These are phyloP conservation scores for Heterodera filipjevi DNA, from an alignment of 2,888 invertebrate genomes.

Conservation along the genomic window DNA sequence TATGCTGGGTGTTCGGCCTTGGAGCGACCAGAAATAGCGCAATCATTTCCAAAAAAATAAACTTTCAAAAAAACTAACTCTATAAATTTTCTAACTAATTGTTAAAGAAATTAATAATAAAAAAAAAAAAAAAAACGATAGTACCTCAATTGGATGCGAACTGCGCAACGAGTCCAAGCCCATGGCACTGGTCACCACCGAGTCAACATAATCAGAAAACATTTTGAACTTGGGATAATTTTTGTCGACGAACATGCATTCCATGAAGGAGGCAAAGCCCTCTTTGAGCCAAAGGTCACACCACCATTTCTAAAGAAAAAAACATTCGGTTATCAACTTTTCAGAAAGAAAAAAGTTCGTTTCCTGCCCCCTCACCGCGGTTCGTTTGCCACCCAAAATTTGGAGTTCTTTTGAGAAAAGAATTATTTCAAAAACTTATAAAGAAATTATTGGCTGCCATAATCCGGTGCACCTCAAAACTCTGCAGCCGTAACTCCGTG, in stretches of 20 bases:
- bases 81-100: too few relatives aligned
- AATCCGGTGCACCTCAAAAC: too few relatives aligned
- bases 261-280: slow-evolving; percentile 76
- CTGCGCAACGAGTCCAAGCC: slow-evolving; percentile 78
- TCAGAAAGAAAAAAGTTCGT: too few relatives aligned
- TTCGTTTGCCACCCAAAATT: too few relatives aligned
- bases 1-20: too few relatives aligned
- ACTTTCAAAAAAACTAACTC: background rate
- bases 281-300: slow-evolving; percentile 50
- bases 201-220: slow-evolving; percentile 91
- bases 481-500: too few relatives aligned
- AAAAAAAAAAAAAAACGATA: slow-evolving; percentile 6
- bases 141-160: slow-evolving; percentile 89
- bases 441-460: background rate
- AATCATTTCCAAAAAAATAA: background rate
- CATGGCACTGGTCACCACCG: slow-evolving; percentile 78
- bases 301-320: slow-evolving; percentile 62
- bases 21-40: too few relatives aligned
- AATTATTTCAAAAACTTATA: too few relatives aligned
- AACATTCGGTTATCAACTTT: background rate
- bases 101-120: too few relatives aligned
- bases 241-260: slow-evolving; percentile 88
- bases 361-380: too few relatives aligned
- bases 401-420: too few relatives aligned
- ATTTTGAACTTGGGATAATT: slow-evolving; percentile 93